These are phyloP conservation scores for Sterrhoptilus dennistouni DNA, from an alignment of 2,113 vertebrate genomes.

Conservation along the genomic window DNA sequence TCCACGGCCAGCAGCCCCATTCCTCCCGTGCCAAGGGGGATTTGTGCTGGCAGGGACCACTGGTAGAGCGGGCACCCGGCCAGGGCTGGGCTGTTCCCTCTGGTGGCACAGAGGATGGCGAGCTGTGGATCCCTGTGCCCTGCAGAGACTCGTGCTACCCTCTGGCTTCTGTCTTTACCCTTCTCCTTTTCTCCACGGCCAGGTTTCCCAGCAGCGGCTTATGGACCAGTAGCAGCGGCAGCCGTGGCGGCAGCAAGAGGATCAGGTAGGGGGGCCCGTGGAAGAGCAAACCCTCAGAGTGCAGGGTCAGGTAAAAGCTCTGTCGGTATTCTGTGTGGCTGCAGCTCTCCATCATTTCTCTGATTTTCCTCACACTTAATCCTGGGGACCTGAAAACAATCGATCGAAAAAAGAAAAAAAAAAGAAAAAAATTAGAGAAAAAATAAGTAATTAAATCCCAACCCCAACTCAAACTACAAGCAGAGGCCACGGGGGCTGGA, in stretches of 20 bases:
- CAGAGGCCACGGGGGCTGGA: conserved; percentile 58
- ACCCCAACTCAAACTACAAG: conserved; percentile 27
- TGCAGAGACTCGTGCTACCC: background rate
- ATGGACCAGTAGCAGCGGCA: conserved; percentile 94
- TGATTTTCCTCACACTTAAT: conserved; percentile 70
- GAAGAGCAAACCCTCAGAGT: conserved; percentile 93
- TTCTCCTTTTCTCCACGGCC: conserved; percentile 60
- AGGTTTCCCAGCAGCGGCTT: conserved; percentile 96
- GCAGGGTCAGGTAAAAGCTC: conserved; percentile 93
- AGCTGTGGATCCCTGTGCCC: background rate
- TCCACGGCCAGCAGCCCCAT: fast-evolving
- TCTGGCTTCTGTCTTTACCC: conserved; percentile 53
- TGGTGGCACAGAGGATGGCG: background rate
- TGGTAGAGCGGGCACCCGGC: background rate
- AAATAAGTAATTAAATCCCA: background rate
- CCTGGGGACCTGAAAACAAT: conserved; percentile 34
- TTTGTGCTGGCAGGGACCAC: background rate
- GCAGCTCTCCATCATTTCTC: conserved; percentile 84
- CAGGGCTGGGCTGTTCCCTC: background rate
- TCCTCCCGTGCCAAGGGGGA: background rate
- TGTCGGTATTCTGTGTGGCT: conserved; percentile 92
- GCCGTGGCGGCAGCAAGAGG: conserved; percentile 94
- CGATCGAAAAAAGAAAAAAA: background rate
- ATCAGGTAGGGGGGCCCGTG: conserved; percentile 96
- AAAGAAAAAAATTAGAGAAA: background rate